Percentiles rank a stretch among this genome's conserved stretches.
Conservation (phyloP, 1,140 invertebrate genomes). For the Hetaerina americana region DNA sequence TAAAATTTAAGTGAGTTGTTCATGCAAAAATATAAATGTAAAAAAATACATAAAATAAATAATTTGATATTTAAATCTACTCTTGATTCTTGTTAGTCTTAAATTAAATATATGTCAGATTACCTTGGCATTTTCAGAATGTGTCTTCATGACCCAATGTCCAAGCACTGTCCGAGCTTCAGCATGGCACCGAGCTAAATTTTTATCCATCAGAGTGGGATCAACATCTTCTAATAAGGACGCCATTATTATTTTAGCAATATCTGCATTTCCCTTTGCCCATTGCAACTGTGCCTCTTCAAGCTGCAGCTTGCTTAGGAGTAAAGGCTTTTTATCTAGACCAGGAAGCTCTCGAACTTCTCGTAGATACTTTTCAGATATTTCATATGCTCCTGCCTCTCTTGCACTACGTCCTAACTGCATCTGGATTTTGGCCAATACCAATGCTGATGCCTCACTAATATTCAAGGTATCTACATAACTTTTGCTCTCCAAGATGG, state of each 20-base stretch:
- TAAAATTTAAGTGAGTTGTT: too few species aligned
- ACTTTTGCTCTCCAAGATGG: background rate
- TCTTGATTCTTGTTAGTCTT: too few species aligned
- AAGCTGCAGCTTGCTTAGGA: background rate
- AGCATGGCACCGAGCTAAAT: too few species aligned
- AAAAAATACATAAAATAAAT: too few species aligned
- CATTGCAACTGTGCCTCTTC: background rate
- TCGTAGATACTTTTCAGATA: background rate
- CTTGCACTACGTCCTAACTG: background rate
- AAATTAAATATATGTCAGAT: too few species aligned
- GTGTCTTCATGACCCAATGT: background rate
- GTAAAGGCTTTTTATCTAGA: background rate
- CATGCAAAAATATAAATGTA: too few species aligned
- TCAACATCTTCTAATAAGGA: too few species aligned
- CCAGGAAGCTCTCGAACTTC: background rate
- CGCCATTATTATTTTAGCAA: background rate
- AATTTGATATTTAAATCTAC: too few species aligned
- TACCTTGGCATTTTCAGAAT: background rate
- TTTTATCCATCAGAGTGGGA: too few species aligned
- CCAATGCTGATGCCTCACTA: background rate
- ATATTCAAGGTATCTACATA: background rate
- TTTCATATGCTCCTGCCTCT: background rate
- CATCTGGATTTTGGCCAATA: background rate
- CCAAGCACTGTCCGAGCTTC: background rate
- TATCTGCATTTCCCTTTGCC: background rate